A percentile compares a stretch with the other conserved stretches of the same genome.
phyloP scores from a whole-genome alignment of 2,113 vertebrate species.

The Macheiramphus alcinus region DNA sequence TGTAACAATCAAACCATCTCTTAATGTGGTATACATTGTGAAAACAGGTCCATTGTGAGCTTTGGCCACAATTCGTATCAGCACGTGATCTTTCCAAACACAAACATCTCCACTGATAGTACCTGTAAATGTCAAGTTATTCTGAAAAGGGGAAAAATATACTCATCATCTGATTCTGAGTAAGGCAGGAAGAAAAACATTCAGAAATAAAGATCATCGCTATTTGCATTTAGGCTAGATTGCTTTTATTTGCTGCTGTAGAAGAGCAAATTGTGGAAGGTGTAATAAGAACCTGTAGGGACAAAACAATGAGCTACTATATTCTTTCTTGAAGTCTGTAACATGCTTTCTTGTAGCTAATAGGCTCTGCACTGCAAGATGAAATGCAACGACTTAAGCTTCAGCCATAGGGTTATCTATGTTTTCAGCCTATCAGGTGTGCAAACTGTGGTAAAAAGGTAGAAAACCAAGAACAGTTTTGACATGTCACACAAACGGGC shows the following conservation, averaged over 20 bases:
- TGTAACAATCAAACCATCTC: conserved; percentile 95
- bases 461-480: background rate
- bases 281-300: background rate
- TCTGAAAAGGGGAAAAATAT: conserved; percentile 87
- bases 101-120: conserved; percentile 99
- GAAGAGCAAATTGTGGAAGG: background rate
- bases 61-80: conserved; percentile 96
- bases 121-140: conserved; percentile 99
- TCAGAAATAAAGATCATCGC: background rate
- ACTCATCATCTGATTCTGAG: conserved; percentile 62
- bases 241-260: background rate
- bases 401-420: background rate
- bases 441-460: background rate
- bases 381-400: background rate
- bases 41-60: conserved; percentile 98
- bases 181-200: conserved; percentile 20
- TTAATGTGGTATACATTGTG: conserved; percentile 97
- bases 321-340: background rate
- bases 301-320: background rate
- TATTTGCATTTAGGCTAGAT: background rate
- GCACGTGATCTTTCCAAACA: conserved; percentile 96
- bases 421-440: background rate
- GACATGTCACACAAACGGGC: background rate
- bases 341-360: background rate
- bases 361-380: background rate